Percentiles rank a stretch among this genome's conserved stretches.
Conservation (phyloP, 1,140 invertebrate species). For the Dinothrombium tinctorium region DNA sequence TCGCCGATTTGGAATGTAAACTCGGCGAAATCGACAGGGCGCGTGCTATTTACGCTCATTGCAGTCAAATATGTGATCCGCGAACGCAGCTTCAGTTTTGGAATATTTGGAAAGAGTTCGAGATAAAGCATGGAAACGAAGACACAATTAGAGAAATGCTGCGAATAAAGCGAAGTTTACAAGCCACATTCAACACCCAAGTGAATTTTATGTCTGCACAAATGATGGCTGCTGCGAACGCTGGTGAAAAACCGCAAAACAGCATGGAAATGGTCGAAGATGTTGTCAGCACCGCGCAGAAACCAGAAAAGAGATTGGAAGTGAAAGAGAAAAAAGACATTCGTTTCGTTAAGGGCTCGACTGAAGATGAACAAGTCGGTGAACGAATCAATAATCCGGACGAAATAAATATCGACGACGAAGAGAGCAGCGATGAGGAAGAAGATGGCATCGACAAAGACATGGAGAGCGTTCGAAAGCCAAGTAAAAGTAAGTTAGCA, state of each 20-base stretch:
- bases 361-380: slow-evolving; percentile 35
- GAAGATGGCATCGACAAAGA: no score
- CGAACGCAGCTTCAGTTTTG: slow-evolving; percentile 66
- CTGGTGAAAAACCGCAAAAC: slow-evolving; percentile 19
- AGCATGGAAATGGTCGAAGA: slow-evolving; percentile 3
- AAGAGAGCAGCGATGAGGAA: no score
- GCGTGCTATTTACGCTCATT: slow-evolving; percentile 87
- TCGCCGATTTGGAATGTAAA: slow-evolving; percentile 92
- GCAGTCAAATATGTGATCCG: slow-evolving; percentile 97
- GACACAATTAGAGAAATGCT: slow-evolving; percentile 99
- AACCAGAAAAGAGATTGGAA: background rate
- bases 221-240: slow-evolving; percentile 49
- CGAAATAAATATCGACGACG: slow-evolving; percentile 59
- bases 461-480: no score
- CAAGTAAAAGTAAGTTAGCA: no score
- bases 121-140: slow-evolving; percentile 97
- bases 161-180: slow-evolving; percentile 84
- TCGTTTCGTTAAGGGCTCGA: slow-evolving; percentile 22
- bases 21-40: slow-evolving; percentile 93
- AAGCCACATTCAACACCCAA: slow-evolving; percentile 88
- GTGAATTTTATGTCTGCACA: slow-evolving; percentile 69
- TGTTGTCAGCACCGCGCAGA: slow-evolving; percentile 1
- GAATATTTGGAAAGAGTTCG: slow-evolving; percentile 99
- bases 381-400: slow-evolving; percentile 62
- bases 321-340: slow-evolving; percentile 13